Conservation (phyloP, 2,797 vertebrate species). For the Chelon auratus region DNA sequence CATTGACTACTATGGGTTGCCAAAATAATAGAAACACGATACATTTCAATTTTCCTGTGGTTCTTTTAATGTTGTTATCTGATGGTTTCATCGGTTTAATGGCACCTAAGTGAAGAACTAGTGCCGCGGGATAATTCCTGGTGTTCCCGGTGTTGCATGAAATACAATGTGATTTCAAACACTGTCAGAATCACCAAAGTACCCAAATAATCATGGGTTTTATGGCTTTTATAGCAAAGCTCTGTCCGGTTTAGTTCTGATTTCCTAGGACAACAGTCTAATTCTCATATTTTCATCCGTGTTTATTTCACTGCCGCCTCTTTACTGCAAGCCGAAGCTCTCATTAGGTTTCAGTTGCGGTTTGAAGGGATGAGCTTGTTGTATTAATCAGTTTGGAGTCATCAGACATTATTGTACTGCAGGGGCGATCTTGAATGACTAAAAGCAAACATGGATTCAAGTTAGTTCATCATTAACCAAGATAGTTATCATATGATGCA, state of each 20-base stretch:
- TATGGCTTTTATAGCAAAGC: not conserved
- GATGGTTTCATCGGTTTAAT: too few species aligned
- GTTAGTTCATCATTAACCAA: constrained; percentile 9
- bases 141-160: too few species aligned
- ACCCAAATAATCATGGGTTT: not conserved
- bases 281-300: too few species aligned
- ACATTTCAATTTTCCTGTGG: too few species aligned
- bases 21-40: too few species aligned
- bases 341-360: not conserved
- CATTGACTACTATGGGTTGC: too few species aligned
- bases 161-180: not conserved
- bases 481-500: not conserved
- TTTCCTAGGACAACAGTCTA: too few species aligned
- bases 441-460: not conserved
- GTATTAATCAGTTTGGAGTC: not conserved
- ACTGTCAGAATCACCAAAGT: not conserved
- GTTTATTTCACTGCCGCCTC: too few species aligned
- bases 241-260: not conserved
- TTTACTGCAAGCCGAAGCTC: too few species aligned
- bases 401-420: not conserved
- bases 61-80: too few species aligned
- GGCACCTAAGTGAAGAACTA: too few species aligned
- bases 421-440: not conserved
- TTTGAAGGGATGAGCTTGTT: not conserved
- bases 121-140: too few species aligned